These are phyloP conservation scores for Corythoichthys intestinalis DNA, from an alignment of 2,113 vertebrate genomes.

Conservation along the genomic window DNA sequence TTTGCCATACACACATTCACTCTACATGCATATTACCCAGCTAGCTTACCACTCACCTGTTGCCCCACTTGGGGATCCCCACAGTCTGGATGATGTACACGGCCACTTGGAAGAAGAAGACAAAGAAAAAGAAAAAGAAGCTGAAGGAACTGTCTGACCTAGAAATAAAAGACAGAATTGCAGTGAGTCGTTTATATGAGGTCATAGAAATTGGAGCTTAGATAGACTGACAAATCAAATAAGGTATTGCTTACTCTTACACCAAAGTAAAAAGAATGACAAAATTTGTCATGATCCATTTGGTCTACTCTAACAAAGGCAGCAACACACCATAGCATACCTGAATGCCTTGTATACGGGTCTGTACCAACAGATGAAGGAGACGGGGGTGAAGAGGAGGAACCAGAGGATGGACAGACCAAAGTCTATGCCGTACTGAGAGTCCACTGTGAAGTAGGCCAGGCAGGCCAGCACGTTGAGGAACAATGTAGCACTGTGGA, in stretches of 20 bases:
- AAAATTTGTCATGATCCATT: neutral
- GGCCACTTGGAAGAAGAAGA: conserved; percentile 94
- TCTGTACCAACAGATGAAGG: conserved; percentile 96
- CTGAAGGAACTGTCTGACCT: conserved; percentile 99
- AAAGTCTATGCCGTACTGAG: conserved; percentile 78
- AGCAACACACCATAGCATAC: conserved; percentile 71
- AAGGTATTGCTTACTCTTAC: too few relatives aligned
- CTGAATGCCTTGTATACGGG: conserved; percentile 97
- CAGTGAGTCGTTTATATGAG: neutral
- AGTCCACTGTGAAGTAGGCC: conserved; percentile 75
- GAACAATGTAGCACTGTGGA: conserved; percentile 88
- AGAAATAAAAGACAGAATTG: conserved; percentile 37
- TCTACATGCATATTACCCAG: neutral
- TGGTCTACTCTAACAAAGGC: neutral
- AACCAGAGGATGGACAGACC: conserved; percentile 96
- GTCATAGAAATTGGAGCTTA: neutral
- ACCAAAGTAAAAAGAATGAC: too few relatives aligned
- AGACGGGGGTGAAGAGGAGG: conserved; percentile 89
- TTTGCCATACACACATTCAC: neutral
- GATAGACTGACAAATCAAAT: neutral
- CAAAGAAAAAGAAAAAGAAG: conserved; percentile 97
- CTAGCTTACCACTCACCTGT: conserved; percentile 78
- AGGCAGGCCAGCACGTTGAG: conserved; percentile 93
- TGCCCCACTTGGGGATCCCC: conserved; percentile 87
- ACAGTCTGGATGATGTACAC: conserved; percentile 91